Evolutionary conservation across 2,797 vertebrate species (phyloP).

Genomic region (Centropyge bicolor): DNA sequence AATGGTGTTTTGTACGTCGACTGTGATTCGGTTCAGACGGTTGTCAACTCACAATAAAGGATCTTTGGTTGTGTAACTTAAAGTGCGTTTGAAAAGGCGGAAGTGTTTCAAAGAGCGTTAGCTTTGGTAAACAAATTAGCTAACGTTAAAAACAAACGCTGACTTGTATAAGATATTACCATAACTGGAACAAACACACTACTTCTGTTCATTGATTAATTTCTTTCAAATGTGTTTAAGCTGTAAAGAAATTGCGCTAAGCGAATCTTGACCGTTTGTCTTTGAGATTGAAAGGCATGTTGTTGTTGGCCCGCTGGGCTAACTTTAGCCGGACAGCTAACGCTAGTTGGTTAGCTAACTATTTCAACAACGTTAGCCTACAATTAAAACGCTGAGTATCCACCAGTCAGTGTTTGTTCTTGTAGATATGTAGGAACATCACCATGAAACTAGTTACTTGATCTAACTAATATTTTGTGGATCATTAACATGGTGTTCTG

Average conservation of each 20-base stretch:
- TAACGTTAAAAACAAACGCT: too few relatives aligned
- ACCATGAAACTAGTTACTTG: rapidly evolving
- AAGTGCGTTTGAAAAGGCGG: constrained; percentile 64
- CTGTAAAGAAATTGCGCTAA: rapidly evolving
- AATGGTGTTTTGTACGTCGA: rapidly evolving
- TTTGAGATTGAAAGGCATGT: constrained; percentile 13
- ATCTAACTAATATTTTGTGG: not conserved
- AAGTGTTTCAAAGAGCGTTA: constrained; percentile 42
- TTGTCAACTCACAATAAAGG: not conserved
- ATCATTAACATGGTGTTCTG: not conserved
- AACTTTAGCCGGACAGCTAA: constrained; percentile 37
- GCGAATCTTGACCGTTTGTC: not conserved
- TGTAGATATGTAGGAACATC: not conserved
- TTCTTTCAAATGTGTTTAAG: rapidly evolving
- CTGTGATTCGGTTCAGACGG: rapidly evolving
- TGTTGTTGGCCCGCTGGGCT: constrained; percentile 27
- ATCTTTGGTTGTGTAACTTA: constrained; percentile 28
- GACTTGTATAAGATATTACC: too few relatives aligned
- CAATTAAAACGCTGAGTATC: rapidly evolving
- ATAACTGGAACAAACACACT: not conserved
- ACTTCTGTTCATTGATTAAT: rapidly evolving
- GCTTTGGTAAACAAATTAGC: constrained; percentile 29
- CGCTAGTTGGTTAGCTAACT: not conserved
- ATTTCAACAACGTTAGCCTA: not conserved
- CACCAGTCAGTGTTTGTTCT: rapidly evolving